A percentile compares a stretch with the other conserved stretches of the same genome.
Conservation (phyloP, 2,113 vertebrate species). For the Anseranas semipalmata region DNA sequence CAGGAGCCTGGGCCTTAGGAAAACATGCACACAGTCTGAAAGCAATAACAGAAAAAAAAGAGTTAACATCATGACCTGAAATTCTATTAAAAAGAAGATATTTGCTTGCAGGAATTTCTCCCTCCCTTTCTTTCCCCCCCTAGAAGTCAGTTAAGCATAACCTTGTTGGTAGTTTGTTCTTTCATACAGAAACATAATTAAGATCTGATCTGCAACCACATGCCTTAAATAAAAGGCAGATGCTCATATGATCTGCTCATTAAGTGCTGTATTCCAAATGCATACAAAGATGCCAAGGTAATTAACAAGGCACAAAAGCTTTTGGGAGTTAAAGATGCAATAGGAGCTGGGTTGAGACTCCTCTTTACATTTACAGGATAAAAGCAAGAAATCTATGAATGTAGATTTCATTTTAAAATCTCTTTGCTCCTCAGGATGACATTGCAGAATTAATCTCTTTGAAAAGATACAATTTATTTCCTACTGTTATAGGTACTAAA, state of each 20-base stretch:
- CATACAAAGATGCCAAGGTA: constrained; percentile 37
- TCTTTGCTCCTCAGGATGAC: neutral
- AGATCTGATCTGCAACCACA: constrained; percentile 28
- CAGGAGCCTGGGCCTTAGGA: neutral
- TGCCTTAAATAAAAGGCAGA: constrained; percentile 62
- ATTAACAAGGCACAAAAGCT: constrained; percentile 52
- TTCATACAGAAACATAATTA: constrained; percentile 50
- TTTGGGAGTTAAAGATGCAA: neutral
- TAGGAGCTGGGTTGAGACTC: neutral
- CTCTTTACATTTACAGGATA: constrained; percentile 1
- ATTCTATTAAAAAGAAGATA: neutral
- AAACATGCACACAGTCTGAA: neutral
- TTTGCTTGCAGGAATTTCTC: neutral
- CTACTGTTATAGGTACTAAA: neutral
- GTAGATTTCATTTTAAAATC: constrained; percentile 6
- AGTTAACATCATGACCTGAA: neutral
- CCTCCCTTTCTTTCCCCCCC: neutral
- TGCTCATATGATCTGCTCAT: constrained; percentile 58
- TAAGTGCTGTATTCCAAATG: constrained; percentile 37
- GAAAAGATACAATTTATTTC: neutral
- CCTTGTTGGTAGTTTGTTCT: constrained; percentile 31
- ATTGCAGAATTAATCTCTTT: neutral
- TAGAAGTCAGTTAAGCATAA: neutral
- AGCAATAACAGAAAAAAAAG: neutral
- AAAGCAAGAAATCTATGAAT: neutral